Conservation (phyloP, 2,797 vertebrate species). For the Masticophis lateralis region DNA sequence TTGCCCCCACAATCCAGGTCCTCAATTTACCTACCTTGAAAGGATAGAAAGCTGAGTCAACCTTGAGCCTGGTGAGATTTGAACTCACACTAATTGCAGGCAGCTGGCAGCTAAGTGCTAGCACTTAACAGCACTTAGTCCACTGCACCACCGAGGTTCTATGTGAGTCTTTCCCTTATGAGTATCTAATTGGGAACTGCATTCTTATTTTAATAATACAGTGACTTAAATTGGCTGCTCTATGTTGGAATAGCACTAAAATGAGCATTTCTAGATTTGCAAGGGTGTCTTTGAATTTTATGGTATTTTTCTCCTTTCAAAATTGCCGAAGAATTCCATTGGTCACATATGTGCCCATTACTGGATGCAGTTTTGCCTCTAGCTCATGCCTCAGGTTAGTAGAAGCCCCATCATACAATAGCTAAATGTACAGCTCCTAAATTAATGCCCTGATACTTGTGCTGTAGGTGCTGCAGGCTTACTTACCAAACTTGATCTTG, state of each 20-base stretch:
- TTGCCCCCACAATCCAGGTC: no score
- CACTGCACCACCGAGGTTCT: no score
- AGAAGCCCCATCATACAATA: neutral
- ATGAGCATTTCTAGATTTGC: neutral
- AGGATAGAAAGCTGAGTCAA: no score
- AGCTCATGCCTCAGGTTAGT: neutral
- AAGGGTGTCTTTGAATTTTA: neutral
- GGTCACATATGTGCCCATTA: neutral
- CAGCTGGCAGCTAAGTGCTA: no score
- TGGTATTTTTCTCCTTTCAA: neutral
- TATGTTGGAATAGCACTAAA: neutral
- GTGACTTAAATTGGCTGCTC: neutral
- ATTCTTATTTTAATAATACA: neutral
- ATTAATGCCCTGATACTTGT: neutral
- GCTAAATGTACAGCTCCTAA: neutral
- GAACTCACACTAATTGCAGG: no score
- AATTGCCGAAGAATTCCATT: neutral
- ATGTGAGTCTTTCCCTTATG: neutral
- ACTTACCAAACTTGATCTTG: neutral
- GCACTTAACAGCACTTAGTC: no score
- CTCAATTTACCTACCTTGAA: no score
- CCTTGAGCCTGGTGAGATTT: no score
- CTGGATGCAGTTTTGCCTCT: neutral
- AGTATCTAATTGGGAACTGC: neutral
- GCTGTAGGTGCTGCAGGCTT: neutral